Evolutionary conservation across 2,888 invertebrate species (phyloP).

Genomic region (Oscheius sp.): DNA sequence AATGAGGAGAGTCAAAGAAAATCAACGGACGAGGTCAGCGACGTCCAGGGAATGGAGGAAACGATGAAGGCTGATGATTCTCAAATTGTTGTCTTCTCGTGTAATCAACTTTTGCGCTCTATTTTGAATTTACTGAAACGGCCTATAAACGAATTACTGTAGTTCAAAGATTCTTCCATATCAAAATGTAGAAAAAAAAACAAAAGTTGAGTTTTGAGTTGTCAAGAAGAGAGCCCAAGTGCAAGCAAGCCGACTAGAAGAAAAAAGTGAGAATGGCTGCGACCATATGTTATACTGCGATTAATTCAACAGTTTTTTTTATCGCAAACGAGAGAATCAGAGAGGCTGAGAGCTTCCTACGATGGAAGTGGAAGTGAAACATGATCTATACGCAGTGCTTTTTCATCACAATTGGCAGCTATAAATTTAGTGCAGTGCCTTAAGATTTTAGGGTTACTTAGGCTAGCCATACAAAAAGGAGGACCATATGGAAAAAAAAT

Average conservation of each 20-base stretch:
- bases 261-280: constrained; percentile 4
- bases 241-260: neutral
- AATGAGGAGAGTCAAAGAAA: constrained; percentile 22
- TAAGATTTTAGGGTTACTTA: constrained; percentile 12
- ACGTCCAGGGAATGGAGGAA: constrained; percentile 26
- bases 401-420: constrained; percentile 26
- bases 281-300: neutral
- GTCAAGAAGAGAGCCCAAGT: neutral
- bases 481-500: neutral
- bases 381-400: constrained; percentile 29
- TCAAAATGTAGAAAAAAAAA: neutral
- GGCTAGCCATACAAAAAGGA: neutral
- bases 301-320: neutral
- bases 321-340: neutral
- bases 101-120: constrained; percentile 4
- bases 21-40: constrained; percentile 26
- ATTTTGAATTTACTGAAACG: neutral
- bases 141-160: neutral
- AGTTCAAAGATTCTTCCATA: neutral
- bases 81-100: constrained; percentile 20
- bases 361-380: constrained; percentile 8
- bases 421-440: constrained; percentile 19
- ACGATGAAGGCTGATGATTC: constrained; percentile 22
- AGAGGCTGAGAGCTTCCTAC: constrained; percentile 3
- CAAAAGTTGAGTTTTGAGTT: neutral